Base-by-base conservation (phyloP, 2,797 vertebrate genomes). In the Mus caroli region DNA sequence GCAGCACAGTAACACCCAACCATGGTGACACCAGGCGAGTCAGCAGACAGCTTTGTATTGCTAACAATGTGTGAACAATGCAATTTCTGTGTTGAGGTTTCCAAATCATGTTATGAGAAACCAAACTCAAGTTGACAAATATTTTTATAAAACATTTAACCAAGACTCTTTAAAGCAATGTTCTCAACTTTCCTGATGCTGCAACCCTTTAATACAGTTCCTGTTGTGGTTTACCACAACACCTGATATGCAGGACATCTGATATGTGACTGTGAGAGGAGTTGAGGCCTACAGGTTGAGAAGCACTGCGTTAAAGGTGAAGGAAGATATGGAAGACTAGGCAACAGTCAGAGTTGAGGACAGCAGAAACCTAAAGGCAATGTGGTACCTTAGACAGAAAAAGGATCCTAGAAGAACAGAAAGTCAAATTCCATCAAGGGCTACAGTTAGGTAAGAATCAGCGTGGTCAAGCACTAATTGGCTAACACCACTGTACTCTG, bases 111-210 rank as follows among this genome's bases (percentile, higher is more conserved):
- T 86, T 40, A 31, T 56, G 7, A 87, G 83, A 92, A 88, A 91
- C 71, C 28, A 94, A 94, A 80, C 43, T 90, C 58, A 88, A 93
- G 86, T 1, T 86, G 31, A 83, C 46, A 88, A 52, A 92, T 43
- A 62, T 31, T 91, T 88, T 37, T 54, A 86, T 40, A 89, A 88
- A 85, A 86, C 52, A 91, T 62, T 13, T 94, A 90, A 75, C 8
- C 12, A 87, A 54, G 50, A 87, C 22, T 90, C 20, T 94, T 77
- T 79, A 73, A 87, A 95, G 73, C 73, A 28, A 24, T 76, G 24
- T 76, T 76, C 40, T 46, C 73, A 76, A 15, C 73, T 26, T 46
- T 76, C 40, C 73, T 76, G 28, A 76, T 76, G 73, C 40, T 76
- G 24, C 11, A 40, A 24, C 24, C 40, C 24, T 76, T 76, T 76